Conservation (phyloP, 2,113 vertebrate species). For the Lepisosteus osseus region DNA sequence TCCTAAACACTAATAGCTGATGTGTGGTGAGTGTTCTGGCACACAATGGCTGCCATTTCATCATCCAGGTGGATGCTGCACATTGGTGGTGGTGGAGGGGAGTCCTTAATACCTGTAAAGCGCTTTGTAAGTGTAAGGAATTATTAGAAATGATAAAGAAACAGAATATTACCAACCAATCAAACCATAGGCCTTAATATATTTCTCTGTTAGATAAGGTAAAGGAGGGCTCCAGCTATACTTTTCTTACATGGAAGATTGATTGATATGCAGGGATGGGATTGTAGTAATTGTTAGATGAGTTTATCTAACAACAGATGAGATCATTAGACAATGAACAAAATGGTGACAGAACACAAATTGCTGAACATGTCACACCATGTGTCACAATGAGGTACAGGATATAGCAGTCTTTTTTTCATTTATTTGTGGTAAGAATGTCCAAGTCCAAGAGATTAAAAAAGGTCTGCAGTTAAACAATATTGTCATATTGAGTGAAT, state of each 20-base stretch:
- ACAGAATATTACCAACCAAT: background rate
- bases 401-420: background rate
- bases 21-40: too few relatives aligned
- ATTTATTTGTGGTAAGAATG: background rate
- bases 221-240: constrained; percentile 4
- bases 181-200: background rate
- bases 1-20: too few relatives aligned
- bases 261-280: background rate
- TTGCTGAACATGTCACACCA: background rate
- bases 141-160: too few relatives aligned
- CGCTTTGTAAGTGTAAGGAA: too few relatives aligned
- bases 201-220: background rate
- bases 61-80: too few relatives aligned
- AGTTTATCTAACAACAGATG: background rate
- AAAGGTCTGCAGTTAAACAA: too few relatives aligned
- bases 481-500: too few relatives aligned
- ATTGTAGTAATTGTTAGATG: constrained; percentile 5
- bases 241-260: background rate
- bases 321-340: constrained; percentile 1
- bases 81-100: too few relatives aligned
- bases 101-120: too few relatives aligned
- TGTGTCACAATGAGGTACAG: background rate
- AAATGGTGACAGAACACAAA: background rate
- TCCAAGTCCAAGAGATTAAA: background rate
- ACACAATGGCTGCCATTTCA: too few relatives aligned